These are phyloP conservation scores for Amphibalanus amphitrite DNA, from an alignment of 1,140 invertebrate genomes.

Conservation along the genomic window DNA sequence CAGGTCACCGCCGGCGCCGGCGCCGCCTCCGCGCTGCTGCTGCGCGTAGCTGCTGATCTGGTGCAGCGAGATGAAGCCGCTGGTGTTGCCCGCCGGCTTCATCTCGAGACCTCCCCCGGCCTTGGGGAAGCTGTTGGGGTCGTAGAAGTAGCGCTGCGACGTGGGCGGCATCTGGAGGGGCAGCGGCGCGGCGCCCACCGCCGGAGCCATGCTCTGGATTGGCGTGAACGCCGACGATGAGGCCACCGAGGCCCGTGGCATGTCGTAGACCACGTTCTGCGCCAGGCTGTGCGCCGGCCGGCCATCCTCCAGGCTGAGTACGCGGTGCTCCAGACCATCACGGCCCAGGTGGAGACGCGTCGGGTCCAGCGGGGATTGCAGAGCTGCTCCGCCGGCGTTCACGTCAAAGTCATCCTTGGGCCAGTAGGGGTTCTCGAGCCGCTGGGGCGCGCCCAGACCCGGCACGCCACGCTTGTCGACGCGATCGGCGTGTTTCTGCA, in stretches of 20 bases:
- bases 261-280: slow-evolving; percentile 28
- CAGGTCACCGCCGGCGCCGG: not conserved
- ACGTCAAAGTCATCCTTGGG: slow-evolving; percentile 26
- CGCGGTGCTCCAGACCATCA: slow-evolving; percentile 24
- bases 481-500: slow-evolving; percentile 91
- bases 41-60: slow-evolving; percentile 93
- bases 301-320: slow-evolving; percentile 21
- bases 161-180: slow-evolving; percentile 21
- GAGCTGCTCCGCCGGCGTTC: slow-evolving; percentile 14
- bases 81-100: slow-evolving; percentile 56
- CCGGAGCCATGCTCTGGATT: slow-evolving; percentile 53
- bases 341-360: slow-evolving; percentile 13
- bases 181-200: slow-evolving; percentile 22
- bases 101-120: slow-evolving; percentile 26
- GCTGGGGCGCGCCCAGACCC: slow-evolving; percentile 28
- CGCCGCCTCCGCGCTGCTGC: slow-evolving; percentile 34
- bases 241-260: slow-evolving; percentile 21
- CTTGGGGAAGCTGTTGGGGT: slow-evolving; percentile 64
- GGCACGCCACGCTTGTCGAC: slow-evolving; percentile 53
- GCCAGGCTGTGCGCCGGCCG: slow-evolving; percentile 24
- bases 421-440: slow-evolving; percentile 55
- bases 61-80: slow-evolving; percentile 86
- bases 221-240: slow-evolving; percentile 66
- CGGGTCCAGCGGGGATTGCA: slow-evolving; percentile 17
- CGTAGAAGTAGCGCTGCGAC: slow-evolving; percentile 61